Evolutionary conservation across 1,140 invertebrate species (phyloP).

Genomic region (Anagrus nilaparvatae): DNA sequence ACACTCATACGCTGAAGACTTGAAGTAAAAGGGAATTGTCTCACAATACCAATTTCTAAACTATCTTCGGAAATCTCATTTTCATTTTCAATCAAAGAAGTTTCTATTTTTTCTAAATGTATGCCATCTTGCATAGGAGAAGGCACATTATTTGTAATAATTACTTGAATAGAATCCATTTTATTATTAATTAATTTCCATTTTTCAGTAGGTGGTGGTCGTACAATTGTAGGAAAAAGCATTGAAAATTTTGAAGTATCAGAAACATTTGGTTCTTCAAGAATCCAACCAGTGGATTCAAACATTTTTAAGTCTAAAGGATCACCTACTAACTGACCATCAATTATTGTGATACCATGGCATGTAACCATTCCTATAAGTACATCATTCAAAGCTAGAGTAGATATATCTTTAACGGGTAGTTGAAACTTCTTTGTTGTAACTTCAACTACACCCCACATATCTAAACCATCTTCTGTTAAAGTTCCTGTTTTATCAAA

Average conservation of each 20-base stretch:
- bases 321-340: slow-evolving; percentile 65
- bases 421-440: slow-evolving; percentile 45
- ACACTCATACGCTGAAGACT: slow-evolving; percentile 84
- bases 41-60: slow-evolving; percentile 67
- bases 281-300: slow-evolving; percentile 68
- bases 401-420: slow-evolving; percentile 44
- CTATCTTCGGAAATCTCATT: slow-evolving; percentile 31
- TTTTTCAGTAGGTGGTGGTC: too few species aligned
- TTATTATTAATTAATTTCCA: too few species aligned
- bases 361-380: slow-evolving; percentile 61
- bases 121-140: slow-evolving; percentile 23
- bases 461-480: slow-evolving; percentile 86
- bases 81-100: slow-evolving; percentile 11
- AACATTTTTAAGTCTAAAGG: slow-evolving; percentile 83
- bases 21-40: slow-evolving; percentile 86
- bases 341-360: slow-evolving; percentile 72
- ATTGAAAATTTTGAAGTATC: slow-evolving; percentile 81
- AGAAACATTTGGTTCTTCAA: slow-evolving; percentile 77
- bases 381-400: slow-evolving; percentile 37
- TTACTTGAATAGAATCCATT: too few species aligned
- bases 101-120: slow-evolving; percentile 23
- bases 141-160: slow-evolving; percentile 24
- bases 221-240: slow-evolving; percentile 76
- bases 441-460: slow-evolving; percentile 74
- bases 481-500: slow-evolving; percentile 97